Conservation (phyloP, 2,113 vertebrate genomes). For the Sylvilagus bachmani region DNA sequence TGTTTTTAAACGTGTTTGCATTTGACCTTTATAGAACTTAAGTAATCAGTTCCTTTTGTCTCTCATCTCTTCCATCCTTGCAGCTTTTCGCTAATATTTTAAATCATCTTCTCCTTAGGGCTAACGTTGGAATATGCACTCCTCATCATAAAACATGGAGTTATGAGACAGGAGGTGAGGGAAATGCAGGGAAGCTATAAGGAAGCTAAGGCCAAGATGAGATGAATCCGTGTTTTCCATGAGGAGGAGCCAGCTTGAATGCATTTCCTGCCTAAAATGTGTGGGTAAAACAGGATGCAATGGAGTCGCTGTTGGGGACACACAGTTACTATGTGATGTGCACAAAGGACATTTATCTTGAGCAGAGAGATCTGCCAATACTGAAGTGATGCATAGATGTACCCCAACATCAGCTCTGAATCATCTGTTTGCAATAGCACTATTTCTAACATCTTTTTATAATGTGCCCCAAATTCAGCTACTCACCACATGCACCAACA, state of each 20-base stretch:
- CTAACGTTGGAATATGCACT: background rate
- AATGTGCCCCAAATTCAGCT: too few species aligned
- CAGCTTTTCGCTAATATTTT: background rate
- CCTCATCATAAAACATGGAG: background rate
- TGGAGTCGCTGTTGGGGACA: too few species aligned
- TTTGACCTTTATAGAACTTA: background rate
- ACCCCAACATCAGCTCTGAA: background rate
- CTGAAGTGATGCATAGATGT: fast-evolving
- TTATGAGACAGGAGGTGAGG: background rate
- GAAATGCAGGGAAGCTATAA: background rate
- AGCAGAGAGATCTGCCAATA: background rate
- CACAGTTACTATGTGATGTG: background rate
- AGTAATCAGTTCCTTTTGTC: background rate
- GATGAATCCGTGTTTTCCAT: slow-evolving; percentile 51
- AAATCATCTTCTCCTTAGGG: background rate
- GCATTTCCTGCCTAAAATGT: background rate
- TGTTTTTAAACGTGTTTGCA: background rate
- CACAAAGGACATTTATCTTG: background rate
- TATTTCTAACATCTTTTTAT: background rate
- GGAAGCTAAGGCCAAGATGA: background rate
- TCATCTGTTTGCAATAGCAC: fast-evolving
- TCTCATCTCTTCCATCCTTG: background rate
- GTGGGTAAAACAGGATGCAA: fast-evolving
- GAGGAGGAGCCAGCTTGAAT: fast-evolving
- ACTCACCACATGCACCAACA: background rate